Base-by-base conservation (phyloP, 2,888 invertebrate genomes). In the Acleris cristana region DNA sequence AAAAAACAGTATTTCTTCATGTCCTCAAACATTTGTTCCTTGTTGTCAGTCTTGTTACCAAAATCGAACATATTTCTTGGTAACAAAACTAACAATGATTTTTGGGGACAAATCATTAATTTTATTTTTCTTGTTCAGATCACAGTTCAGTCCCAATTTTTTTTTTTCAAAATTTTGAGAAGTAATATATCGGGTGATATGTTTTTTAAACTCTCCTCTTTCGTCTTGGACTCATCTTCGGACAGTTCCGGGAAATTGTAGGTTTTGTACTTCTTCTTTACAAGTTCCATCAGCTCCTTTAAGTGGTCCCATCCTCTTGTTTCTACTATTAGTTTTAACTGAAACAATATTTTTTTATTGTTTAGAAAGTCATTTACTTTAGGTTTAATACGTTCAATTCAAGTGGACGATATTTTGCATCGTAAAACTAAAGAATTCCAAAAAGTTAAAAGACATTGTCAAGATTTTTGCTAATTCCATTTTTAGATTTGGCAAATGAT, bases 321-420 rank as follows among this genome's bases (percentile, higher is more conserved):
- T 90, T 99, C 98, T 73, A 96, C 96, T 23, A 98, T 95, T 12
- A 98, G 95, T 90, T 97, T 97, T 3, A 97, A 95, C 96, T 97
- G 86, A 16, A 85, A 84, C 18, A 73, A 67, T 57, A 57, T 4
- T 49, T 1, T 49, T 49, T 8, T 49, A n/a, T n/a, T 49, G 19
- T 18, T 49, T n/a, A 26, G 2, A 7, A 26, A n/a, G 49, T 8
- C 4, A 18, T n/a, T n/a, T n/a, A 18, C 26, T n/a, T 18, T 7
- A 26, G 26, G 26, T 26, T 7, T 2, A n/a, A 4, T 49, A 49
- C 3, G 16, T 12, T 44, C 16, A 12, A 16, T 16, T 1, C 1
- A 26, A 26, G 26, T 26, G 6, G 26, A 26, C 6, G 7, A 26
- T 26, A 26, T 26, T 26, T 26, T 6, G 6, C 26, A 26, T 26